Percentiles rank a stretch among this genome's conserved stretches.
These are phyloP conservation scores for Chymomyza caudatula DNA, from an alignment of 2,888 invertebrate species.

Conservation along the genomic window DNA sequence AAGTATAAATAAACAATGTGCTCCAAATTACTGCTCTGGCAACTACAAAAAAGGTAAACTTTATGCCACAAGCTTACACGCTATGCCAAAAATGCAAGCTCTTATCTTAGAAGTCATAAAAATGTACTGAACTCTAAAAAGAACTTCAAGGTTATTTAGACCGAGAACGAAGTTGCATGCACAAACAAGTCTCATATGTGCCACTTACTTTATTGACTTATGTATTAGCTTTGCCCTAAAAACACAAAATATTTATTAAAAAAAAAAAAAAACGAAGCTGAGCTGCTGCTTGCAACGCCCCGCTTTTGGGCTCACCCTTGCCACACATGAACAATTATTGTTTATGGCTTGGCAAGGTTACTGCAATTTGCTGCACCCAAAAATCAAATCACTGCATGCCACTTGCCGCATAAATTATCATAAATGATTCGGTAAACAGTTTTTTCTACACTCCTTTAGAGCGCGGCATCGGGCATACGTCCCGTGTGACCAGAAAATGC, in stretches of 20 bases:
- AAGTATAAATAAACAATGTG: too few species aligned
- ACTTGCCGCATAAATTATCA: conserved; percentile 61
- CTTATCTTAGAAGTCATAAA: not conserved
- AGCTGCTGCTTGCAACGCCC: conserved; percentile 20
- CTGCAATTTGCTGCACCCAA: conserved; percentile 68
- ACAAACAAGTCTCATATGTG: not conserved
- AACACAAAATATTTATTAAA: not conserved
- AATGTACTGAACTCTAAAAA: not conserved
- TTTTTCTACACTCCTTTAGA: conserved; percentile 13
- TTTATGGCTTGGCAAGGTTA: conserved; percentile 53
- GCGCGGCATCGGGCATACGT: conserved; percentile 22
- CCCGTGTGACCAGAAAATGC: conserved; percentile 30
- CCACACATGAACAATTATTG: conserved; percentile 49
- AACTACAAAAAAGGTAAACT: too few species aligned
- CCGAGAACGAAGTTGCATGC: not conserved
- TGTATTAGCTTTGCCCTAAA: not conserved
- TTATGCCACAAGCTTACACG: not conserved
- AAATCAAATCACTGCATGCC: conserved; percentile 20
- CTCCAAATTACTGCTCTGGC: too few species aligned
- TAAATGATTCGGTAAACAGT: conserved; percentile 54
- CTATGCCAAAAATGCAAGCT: not conserved
- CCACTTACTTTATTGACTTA: not conserved
- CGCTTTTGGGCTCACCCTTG: not conserved
- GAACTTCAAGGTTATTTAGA: not conserved
- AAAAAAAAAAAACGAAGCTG: not conserved